Evolutionary conservation across 2,113 vertebrate species (phyloP).

Genomic region (Tragelaphus buxtoni): DNA sequence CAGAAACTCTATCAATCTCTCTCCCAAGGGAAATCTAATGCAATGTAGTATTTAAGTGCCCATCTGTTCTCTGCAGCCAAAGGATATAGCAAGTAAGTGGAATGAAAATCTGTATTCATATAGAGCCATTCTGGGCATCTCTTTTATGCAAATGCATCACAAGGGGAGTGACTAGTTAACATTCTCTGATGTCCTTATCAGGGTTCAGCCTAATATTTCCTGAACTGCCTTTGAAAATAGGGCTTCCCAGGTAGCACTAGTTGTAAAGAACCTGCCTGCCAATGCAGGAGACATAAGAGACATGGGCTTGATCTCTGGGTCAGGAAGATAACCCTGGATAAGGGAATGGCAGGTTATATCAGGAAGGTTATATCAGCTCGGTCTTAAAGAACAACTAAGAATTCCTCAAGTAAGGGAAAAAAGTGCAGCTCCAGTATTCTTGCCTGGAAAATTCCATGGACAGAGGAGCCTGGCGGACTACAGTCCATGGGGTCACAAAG

Average conservation of each 20-base stretch:
- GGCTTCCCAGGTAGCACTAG: neutral
- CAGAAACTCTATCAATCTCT: neutral
- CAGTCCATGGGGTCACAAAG: neutral
- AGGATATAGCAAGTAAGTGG: neutral
- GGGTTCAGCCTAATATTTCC: neutral
- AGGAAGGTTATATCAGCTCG: too few relatives aligned
- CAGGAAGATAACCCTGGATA: neutral
- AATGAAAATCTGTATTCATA: neutral
- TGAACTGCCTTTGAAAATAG: neutral
- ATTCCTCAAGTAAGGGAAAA: too few relatives aligned
- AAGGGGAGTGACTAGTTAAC: neutral
- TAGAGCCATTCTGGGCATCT: neutral
- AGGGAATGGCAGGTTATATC: neutral
- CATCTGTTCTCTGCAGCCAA: neutral
- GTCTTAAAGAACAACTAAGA: too few relatives aligned
- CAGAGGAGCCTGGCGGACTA: neutral
- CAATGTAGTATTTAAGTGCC: constrained; percentile 4
- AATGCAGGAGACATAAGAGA: neutral
- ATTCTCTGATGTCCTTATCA: neutral
- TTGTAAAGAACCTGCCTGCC: neutral
- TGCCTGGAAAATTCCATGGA: neutral
- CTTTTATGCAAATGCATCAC: neutral
- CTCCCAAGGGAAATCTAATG: neutral
- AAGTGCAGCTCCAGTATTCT: neutral
- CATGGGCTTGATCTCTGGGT: neutral